Conservation (phyloP, 2,797 vertebrate species). For the Molossus molossus region DNA sequence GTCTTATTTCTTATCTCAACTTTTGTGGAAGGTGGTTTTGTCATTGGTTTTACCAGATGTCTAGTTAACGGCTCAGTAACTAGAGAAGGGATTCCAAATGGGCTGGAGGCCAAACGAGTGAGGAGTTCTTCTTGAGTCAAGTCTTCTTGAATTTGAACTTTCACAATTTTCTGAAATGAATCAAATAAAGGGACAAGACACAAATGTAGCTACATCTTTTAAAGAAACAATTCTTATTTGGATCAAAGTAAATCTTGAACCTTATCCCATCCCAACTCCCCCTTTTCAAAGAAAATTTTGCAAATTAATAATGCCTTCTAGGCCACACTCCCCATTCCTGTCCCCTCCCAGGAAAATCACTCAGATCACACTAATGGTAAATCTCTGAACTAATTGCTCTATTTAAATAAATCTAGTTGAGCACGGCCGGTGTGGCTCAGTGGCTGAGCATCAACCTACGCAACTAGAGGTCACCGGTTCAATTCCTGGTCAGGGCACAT, state of each 20-base stretch:
- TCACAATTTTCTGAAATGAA: slow-evolving; percentile 92
- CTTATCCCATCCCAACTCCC: not conserved
- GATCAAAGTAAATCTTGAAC: not conserved
- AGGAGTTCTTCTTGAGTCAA: slow-evolving; percentile 88
- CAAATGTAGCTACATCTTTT: slow-evolving; percentile 5
- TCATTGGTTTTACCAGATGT: slow-evolving; percentile 86
- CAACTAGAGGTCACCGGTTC: too few relatives aligned
- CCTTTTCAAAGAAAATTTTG: not conserved
- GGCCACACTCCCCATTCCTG: not conserved
- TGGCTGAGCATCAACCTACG: too few relatives aligned
- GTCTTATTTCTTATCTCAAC: slow-evolving; percentile 94
- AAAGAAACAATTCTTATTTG: slow-evolving; percentile 43
- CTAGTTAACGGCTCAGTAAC: slow-evolving; percentile 89
- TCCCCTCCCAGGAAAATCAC: not conserved
- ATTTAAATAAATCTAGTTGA: not conserved
- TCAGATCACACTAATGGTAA: not conserved
- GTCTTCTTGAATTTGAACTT: slow-evolving; percentile 94
- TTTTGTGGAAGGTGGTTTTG: slow-evolving; percentile 83
- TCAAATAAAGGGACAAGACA: slow-evolving; percentile 55
- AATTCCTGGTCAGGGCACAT: too few relatives aligned
- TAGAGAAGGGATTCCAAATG: slow-evolving; percentile 85
- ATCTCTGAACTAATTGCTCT: not conserved
- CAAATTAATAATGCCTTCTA: slow-evolving; percentile 2
- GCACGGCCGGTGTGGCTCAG: too few relatives aligned
- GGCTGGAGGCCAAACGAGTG: slow-evolving; percentile 81